Base-by-base conservation (phyloP, 2,797 vertebrate species). In the Platalea minor region DNA sequence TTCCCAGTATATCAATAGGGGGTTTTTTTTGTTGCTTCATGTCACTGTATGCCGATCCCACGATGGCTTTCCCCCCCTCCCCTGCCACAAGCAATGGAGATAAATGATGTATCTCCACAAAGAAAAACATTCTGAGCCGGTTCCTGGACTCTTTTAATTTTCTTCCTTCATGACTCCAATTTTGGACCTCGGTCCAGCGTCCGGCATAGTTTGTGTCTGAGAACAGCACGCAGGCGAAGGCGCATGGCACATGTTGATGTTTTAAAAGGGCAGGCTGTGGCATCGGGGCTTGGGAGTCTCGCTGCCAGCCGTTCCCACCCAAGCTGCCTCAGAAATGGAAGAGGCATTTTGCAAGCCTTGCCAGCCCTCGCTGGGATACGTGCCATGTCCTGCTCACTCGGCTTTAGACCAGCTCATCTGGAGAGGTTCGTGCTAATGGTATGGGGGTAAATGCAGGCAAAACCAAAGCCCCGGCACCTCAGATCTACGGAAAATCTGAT, bases 121-220 rank as follows among this genome's bases (percentile, higher is more conserved):
- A 81, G 85, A 54, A 89, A 93, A 95, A 67, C 28, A 83, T 78
- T 80, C 82, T 72, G 26, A 59, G 28, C 11, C 31, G 20, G 68
- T 94, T 96, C 76, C 63, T 88, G 70, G 17, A 35, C 57, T 85
- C 67, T 70, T 10, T 59, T 73, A 46, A 77, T 95, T 94, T 96
- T 91, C 69, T 90, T 88, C 81, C 77, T 80, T 78, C 23, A 5
- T 67, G 51, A 57, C 64, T 96, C 95, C 83, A 76, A 80, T 87
- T 94, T 95, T 24, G 43, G 81, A 60, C 63, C 73, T 76, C 9
- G 41, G 78, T 45, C 57, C 16, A 5, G 74, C 14, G 2, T 65
- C 95, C 35, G 53, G 95, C 95, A 96, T 89, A 87, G 53, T 90
- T 91, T n/a, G 68, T 87, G 73, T 48, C 92, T 96, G 95, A 95